Evolutionary conservation across 2,888 invertebrate genomes (phyloP).

Genomic region (Stramonita haemastoma): DNA sequence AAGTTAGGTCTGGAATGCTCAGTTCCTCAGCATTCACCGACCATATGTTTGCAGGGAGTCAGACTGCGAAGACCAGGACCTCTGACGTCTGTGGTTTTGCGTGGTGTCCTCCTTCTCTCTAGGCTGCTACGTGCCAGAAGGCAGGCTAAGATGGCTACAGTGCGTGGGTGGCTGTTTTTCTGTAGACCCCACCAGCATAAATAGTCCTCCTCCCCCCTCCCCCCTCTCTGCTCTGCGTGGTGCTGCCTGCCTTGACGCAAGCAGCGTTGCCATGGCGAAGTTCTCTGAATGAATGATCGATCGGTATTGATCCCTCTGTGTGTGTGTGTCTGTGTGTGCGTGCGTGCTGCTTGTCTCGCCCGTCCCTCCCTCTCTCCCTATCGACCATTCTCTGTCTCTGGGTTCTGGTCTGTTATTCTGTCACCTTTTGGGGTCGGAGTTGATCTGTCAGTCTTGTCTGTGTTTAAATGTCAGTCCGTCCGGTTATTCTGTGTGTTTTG

Average conservation of each 20-base stretch:
- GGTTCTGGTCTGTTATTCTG: too few species aligned
- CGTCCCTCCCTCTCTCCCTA: neutral
- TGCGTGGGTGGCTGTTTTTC: neutral
- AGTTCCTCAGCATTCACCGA: too few species aligned
- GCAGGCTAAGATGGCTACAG: conserved; percentile 12
- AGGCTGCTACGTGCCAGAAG: neutral
- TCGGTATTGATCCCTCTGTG: neutral
- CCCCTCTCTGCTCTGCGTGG: neutral
- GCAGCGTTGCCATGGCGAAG: conserved; percentile 34
- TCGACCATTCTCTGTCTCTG: neutral
- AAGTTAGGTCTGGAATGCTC: too few species aligned
- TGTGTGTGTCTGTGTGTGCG: neutral
- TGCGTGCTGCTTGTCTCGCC: neutral
- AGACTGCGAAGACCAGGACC: too few species aligned
- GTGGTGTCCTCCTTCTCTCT: neutral
- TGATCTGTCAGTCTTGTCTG: too few species aligned
- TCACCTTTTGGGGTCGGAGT: too few species aligned
- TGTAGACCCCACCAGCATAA: conserved; percentile 6
- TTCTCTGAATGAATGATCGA: conserved; percentile 16
- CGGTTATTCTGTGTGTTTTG: too few species aligned
- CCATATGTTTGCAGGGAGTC: too few species aligned
- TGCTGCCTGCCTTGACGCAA: conserved; percentile 12
- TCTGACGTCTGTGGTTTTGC: too few species aligned
- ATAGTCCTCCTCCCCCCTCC: neutral
- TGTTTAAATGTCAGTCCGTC: too few species aligned